These are phyloP conservation scores for Anguilla marmorata DNA, from an alignment of 2,797 vertebrate genomes.

Conservation along the genomic window DNA sequence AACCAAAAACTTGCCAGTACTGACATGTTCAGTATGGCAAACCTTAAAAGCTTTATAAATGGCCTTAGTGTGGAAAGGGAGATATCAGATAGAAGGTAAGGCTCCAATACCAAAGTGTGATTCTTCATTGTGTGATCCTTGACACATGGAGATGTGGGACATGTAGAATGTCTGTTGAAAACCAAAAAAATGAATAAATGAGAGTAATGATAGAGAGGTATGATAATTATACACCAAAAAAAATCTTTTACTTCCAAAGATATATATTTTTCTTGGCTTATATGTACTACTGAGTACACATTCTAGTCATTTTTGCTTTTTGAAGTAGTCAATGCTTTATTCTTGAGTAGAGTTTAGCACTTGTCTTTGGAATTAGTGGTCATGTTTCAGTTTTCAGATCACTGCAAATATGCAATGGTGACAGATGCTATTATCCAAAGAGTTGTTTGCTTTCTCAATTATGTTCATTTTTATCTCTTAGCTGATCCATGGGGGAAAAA, in stretches of 20 bases:
- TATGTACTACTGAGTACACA: constrained; percentile 76
- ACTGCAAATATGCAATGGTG: constrained; percentile 73
- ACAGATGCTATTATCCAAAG: constrained; percentile 76
- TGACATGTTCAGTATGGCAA: constrained; percentile 53
- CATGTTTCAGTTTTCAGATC: constrained; percentile 58
- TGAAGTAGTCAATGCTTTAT: constrained; percentile 59
- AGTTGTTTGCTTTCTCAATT: constrained; percentile 73
- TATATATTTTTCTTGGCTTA: constrained; percentile 78
- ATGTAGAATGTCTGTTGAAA: constrained; percentile 65
- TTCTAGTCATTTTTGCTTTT: constrained; percentile 71
- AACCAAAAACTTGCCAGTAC: constrained; percentile 64
- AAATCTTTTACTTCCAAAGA: constrained; percentile 73
- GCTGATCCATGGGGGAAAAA: constrained; percentile 59
- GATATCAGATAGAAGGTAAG: constrained; percentile 43
- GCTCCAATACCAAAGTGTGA: constrained; percentile 54
- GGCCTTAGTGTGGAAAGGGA: constrained; percentile 67
- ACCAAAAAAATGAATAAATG: constrained; percentile 64
- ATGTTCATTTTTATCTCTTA: constrained; percentile 56
- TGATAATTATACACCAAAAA: constrained; percentile 55
- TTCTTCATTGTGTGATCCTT: constrained; percentile 53
- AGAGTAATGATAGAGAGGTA: constrained; percentile 60
- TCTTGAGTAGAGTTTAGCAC: constrained; percentile 78
- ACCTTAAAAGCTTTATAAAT: constrained; percentile 64
- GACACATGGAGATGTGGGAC: constrained; percentile 52
- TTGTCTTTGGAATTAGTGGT: constrained; percentile 73